Conservation (phyloP, 2,888 invertebrate genomes). For the Chrysodeixis includens region DNA sequence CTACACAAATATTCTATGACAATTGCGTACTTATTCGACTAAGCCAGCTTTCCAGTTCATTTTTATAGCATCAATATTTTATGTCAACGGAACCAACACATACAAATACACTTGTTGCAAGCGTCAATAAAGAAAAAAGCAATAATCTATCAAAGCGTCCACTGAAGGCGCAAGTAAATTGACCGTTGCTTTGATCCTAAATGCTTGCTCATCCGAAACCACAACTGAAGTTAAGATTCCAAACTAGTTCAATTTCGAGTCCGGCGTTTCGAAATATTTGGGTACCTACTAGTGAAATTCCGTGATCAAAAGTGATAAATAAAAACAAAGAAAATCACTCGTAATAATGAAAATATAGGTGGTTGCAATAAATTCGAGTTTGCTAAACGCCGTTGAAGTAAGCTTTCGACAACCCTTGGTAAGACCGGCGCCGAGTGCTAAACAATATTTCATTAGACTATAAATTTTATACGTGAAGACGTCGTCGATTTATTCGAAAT, state of each 20-base stretch:
- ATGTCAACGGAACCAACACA: background rate
- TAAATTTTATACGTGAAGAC: slow-evolving; percentile 66
- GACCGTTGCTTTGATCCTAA: slow-evolving; percentile 8
- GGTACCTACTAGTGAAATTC: background rate
- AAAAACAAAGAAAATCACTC: background rate
- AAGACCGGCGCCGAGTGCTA: slow-evolving; percentile 58
- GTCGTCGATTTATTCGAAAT: slow-evolving; percentile 52
- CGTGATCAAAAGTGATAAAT: background rate
- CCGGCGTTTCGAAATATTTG: slow-evolving; percentile 3
- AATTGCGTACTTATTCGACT: background rate
- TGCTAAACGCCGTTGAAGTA: background rate
- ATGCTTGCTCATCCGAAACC: slow-evolving; percentile 8
- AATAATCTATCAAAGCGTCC: background rate
- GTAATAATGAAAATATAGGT: background rate
- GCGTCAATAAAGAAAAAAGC: background rate
- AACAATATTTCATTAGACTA: slow-evolving; percentile 70
- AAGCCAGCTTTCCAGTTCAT: background rate
- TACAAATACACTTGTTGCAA: background rate
- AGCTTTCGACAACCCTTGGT: slow-evolving; percentile 57
- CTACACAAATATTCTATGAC: slow-evolving; percentile 2
- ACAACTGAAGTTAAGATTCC: slow-evolving; percentile 10
- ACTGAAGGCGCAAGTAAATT: slow-evolving; percentile 2
- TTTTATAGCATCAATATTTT: background rate
- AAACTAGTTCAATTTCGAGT: slow-evolving; percentile 22
- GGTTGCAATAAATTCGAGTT: slow-evolving; percentile 8